phyloP scores from a whole-genome alignment of 2,888 invertebrate species.

The Callyntrura guangdongensis region DNA sequence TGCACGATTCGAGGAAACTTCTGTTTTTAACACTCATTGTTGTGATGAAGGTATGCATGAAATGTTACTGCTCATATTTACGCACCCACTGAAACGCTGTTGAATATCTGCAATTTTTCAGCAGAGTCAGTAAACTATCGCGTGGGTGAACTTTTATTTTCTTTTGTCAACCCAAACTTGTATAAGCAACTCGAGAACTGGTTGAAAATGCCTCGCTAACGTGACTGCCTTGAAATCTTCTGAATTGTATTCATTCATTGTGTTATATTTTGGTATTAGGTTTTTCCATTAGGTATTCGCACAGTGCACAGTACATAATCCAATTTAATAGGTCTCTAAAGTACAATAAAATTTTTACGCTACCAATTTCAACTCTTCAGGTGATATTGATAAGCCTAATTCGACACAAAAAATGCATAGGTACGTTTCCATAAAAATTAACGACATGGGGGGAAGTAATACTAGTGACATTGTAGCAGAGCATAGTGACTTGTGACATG shows the following conservation, averaged over 20 bases:
- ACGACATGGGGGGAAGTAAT: too few relatives aligned
- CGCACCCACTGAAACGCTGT: background rate
- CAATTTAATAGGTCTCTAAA: slow-evolving; percentile 18
- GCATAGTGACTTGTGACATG: too few relatives aligned
- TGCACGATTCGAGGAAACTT: background rate
- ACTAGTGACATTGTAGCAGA: too few relatives aligned
- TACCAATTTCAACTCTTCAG: background rate
- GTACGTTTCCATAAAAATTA: background rate
- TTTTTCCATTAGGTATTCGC: background rate
- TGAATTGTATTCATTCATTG: background rate
- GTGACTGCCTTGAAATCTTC: background rate
- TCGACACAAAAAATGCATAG: background rate
- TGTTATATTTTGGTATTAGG: background rate
- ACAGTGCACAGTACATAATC: background rate
- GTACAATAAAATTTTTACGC: slow-evolving; percentile 7
- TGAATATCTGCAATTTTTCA: slow-evolving; percentile 24
- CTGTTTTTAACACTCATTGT: background rate
- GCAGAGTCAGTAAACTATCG: background rate
- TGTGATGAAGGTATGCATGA: background rate
- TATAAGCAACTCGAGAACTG: background rate
- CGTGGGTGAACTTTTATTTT: too few relatives aligned
- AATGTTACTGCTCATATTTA: background rate
- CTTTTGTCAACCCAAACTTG: background rate
- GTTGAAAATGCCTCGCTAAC: background rate
- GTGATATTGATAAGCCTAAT: background rate